These are phyloP conservation scores for Hemiprocne comata DNA, from an alignment of 2,113 vertebrate genomes.

Conservation along the genomic window DNA sequence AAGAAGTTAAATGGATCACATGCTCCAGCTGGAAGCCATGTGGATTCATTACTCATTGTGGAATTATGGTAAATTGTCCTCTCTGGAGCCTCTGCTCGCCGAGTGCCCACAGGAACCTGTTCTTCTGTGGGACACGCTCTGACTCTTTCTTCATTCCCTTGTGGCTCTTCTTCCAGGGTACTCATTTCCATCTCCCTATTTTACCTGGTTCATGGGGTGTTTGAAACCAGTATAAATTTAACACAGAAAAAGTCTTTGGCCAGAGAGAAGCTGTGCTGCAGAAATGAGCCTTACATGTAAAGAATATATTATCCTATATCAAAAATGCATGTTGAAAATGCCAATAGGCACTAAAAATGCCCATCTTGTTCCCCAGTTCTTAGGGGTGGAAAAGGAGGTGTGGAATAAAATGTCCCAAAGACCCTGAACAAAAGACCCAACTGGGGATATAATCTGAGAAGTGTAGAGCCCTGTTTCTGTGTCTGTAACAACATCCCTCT, in stretches of 20 bases:
- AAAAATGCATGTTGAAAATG: neutral
- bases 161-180: neutral
- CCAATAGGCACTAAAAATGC: neutral
- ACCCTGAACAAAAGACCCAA: neutral
- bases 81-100: neutral
- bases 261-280: neutral
- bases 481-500: neutral
- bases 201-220: neutral
- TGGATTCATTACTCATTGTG: neutral
- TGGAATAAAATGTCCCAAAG: neutral
- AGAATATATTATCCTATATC: neutral
- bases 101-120: neutral
- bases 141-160: neutral
- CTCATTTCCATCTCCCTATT: neutral
- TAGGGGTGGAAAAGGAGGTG: neutral
- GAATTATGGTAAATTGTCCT: neutral
- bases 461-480: neutral
- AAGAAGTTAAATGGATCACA: neutral
- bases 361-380: neutral
- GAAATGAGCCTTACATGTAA: neutral
- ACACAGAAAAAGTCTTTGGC: neutral
- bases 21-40: neutral
- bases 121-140: neutral
- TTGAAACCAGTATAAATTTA: neutral
- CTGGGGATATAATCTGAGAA: accelerated